Evolutionary conservation across 2,797 vertebrate species (phyloP), one percentile per base, ranked within the genome.

Genomic region (Phylloscopus collybita): DNA sequence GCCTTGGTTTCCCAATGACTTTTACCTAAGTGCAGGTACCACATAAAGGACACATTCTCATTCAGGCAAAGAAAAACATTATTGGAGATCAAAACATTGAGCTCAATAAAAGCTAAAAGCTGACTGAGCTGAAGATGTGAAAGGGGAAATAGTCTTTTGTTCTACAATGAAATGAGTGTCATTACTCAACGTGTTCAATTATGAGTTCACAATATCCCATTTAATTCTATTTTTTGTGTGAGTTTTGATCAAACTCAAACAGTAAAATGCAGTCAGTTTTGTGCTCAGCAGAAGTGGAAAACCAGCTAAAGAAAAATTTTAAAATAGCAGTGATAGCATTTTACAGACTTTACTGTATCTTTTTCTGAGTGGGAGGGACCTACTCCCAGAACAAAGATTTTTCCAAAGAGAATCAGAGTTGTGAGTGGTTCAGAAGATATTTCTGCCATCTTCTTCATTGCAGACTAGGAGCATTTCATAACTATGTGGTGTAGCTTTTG

Each of bases 1-100:
- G 32, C 88, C 90, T 94, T 94, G 84, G 20, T 87, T 82, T 92
- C 62, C 38, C 78, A 85, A 53, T 90, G 81, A 89, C 54, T 96
- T 91, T 82, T 86, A 40, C 29, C 79, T 73, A 11, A 79, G 49
- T 50, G 49, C 38, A 47, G 45, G 53, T 92, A 60, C 56, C 51
- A 67, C 32, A 23, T 47, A 82, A 93, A 95, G 83, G 83, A 92
- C 64, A 92, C 64, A 36, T 76, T 93, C 16, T 66, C 60, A 82
- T 90, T 32, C 38, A 74, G 65, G 56, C 64, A 80, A 89, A 90
- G 56, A 50, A 86, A 75, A 88, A 66, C 42, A 54, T 76, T 79
- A n/a, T 16, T 73, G 80, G 44, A 92, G 91, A 62, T 86, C 47
- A 92, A 82, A 91, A 85, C 38, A 67, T 2, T 65, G 50, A 73